A percentile compares a stretch with the other conserved stretches of the same genome.
Conservation (phyloP, 2,113 vertebrate genomes). For the Ammodytes dubius region DNA sequence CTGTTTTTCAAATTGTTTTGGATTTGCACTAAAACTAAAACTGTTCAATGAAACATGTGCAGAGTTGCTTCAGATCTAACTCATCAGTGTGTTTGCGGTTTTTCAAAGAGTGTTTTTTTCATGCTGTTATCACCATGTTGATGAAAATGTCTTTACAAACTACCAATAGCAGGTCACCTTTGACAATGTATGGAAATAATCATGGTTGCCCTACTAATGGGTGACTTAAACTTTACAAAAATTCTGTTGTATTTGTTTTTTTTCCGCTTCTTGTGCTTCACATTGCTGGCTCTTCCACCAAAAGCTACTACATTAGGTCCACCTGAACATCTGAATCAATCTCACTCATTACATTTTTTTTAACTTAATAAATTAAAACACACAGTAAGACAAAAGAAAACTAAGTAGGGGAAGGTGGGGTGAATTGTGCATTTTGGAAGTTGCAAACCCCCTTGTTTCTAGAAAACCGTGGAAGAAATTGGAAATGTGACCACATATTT, state of each 20-base stretch:
- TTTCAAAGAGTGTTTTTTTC: not conserved
- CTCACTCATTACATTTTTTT: not conserved
- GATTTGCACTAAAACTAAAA: not conserved
- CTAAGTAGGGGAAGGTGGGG: not conserved
- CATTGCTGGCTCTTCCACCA: conserved; percentile 8
- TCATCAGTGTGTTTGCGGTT: conserved; percentile 22
- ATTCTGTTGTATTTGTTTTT: not conserved
- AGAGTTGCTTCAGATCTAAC: not conserved
- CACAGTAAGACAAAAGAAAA: not conserved
- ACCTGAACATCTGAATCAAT: not conserved
- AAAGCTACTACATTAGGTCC: conserved; percentile 7
- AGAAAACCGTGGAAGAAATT: no score
- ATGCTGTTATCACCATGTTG: not conserved
- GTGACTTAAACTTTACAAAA: not conserved
- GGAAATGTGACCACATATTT: no score
- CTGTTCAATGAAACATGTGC: not conserved
- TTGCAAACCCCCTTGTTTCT: no score
- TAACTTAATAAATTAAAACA: not conserved
- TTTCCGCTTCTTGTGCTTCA: not conserved
- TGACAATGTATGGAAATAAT: not conserved
- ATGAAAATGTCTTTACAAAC: not conserved
- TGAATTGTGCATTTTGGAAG: no score
- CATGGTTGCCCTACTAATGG: not conserved
- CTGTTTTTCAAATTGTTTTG: conserved; percentile 16
- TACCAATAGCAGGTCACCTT: not conserved